Evolutionary conservation across 1,140 invertebrate species (phyloP).

Genomic region (Bombus pascuorum): DNA sequence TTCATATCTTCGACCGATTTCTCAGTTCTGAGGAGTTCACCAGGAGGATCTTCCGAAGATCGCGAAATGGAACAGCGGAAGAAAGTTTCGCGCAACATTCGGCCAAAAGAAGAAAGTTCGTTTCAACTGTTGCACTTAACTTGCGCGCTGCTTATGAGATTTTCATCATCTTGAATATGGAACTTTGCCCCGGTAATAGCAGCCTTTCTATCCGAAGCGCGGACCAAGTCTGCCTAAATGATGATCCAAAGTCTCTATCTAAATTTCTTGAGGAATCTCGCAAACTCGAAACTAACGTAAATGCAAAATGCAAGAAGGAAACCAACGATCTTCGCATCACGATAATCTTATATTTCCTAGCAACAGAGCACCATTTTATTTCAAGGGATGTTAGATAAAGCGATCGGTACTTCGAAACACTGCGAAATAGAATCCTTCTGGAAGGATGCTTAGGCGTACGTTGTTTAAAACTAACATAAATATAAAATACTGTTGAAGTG

Average conservation of each 20-base stretch:
- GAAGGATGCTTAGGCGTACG: rapidly evolving
- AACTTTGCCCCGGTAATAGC: constrained; percentile 20
- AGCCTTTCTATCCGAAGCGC: not conserved
- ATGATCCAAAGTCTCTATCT: constrained; percentile 1
- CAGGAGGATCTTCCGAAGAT: not conserved
- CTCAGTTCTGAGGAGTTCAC: constrained; percentile 5
- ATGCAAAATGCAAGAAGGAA: not conserved
- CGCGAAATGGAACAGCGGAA: not conserved
- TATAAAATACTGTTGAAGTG: too few species aligned
- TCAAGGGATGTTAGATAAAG: not conserved
- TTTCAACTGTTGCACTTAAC: constrained; percentile 56
- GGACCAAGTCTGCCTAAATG: not conserved
- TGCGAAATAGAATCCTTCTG: too few species aligned
- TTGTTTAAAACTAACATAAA: too few species aligned
- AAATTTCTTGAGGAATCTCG: not conserved
- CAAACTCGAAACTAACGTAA: not conserved
- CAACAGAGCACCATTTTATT: not conserved
- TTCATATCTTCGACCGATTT: constrained; percentile 23
- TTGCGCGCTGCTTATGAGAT: constrained; percentile 47
- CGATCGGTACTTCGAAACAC: too few species aligned
- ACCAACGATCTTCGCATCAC: not conserved
- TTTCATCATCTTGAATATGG: constrained; percentile 55
- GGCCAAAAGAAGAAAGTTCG: constrained; percentile 45
- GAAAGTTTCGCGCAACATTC: constrained; percentile 15
- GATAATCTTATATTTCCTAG: not conserved